Evolutionary conservation across 2,113 vertebrate genomes (phyloP).

Genomic region (Podocnemis expansa): DNA sequence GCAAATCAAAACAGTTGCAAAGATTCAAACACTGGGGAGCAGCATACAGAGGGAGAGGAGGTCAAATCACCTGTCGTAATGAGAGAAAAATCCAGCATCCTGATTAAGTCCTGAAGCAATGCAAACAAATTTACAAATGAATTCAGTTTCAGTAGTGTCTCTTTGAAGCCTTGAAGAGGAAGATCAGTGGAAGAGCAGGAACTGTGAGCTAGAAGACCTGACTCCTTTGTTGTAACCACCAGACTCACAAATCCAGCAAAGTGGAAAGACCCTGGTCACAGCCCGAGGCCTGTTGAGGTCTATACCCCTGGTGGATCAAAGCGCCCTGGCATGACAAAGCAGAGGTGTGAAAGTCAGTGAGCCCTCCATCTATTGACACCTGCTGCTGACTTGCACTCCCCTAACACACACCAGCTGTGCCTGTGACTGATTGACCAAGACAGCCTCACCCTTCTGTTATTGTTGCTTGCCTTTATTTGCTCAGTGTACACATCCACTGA

Average conservation of each 20-base stretch:
- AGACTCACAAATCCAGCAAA: not conserved
- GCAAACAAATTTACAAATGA: no score
- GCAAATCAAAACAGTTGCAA: no score
- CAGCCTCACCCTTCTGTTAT: not conserved
- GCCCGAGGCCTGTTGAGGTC: rapidly evolving
- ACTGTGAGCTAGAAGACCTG: not conserved
- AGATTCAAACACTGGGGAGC: no score
- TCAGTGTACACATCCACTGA: not conserved
- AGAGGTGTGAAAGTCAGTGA: not conserved
- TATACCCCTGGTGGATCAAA: not conserved
- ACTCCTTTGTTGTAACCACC: not conserved
- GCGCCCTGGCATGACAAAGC: not conserved
- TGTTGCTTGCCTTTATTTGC: not conserved
- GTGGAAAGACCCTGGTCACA: rapidly evolving
- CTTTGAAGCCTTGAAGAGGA: no score
- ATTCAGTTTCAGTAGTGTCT: no score
- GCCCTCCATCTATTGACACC: not conserved
- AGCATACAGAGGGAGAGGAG: no score
- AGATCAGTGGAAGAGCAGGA: not conserved
- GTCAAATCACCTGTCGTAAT: no score
- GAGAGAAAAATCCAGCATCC: no score
- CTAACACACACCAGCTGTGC: not conserved
- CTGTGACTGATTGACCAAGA: not conserved
- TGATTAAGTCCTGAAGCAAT: no score
- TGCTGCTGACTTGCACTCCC: not conserved